These are phyloP conservation scores for Melanogrammus aeglefinus DNA, from an alignment of 2,797 vertebrate species.

Conservation along the genomic window DNA sequence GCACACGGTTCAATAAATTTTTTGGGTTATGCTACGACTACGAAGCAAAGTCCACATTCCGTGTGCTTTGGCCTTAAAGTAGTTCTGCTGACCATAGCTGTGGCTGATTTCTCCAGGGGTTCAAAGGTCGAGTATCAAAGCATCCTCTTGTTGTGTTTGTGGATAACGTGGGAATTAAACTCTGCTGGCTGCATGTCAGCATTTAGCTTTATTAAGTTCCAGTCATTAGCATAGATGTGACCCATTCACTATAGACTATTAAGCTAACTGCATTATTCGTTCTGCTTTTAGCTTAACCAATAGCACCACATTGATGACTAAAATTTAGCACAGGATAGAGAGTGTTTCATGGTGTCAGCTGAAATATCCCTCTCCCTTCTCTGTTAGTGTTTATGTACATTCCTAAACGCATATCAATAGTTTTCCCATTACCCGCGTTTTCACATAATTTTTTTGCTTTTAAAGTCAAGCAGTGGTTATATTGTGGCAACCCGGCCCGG, in stretches of 20 bases:
- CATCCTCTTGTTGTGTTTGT: no score
- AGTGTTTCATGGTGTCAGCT: neutral
- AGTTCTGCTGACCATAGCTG: neutral
- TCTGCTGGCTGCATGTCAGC: neutral
- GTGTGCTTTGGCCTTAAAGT: neutral
- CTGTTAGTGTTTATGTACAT: no score
- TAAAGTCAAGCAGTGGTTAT: neutral
- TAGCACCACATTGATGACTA: slow-evolving; percentile 27
- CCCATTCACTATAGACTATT: slow-evolving; percentile 51
- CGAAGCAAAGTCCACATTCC: neutral
- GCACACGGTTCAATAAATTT: no score
- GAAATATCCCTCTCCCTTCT: neutral
- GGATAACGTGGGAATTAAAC: neutral
- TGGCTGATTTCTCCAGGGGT: neutral
- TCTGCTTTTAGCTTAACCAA: slow-evolving; percentile 27
- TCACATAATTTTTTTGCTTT: neutral
- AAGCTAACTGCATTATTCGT: slow-evolving; percentile 63
- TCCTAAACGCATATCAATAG: neutral
- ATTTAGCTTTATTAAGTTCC: neutral
- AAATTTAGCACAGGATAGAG: slow-evolving; percentile 6
- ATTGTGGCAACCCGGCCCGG: no score
- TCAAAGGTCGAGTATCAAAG: neutral
- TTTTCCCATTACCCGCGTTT: neutral
- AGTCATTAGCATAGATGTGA: neutral
- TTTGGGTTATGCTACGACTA: neutral